A percentile compares a stretch with the other conserved stretches of the same genome.
These are phyloP conservation scores for Aegithalos caudatus DNA, from an alignment of 2,113 vertebrate species.

Conservation along the genomic window DNA sequence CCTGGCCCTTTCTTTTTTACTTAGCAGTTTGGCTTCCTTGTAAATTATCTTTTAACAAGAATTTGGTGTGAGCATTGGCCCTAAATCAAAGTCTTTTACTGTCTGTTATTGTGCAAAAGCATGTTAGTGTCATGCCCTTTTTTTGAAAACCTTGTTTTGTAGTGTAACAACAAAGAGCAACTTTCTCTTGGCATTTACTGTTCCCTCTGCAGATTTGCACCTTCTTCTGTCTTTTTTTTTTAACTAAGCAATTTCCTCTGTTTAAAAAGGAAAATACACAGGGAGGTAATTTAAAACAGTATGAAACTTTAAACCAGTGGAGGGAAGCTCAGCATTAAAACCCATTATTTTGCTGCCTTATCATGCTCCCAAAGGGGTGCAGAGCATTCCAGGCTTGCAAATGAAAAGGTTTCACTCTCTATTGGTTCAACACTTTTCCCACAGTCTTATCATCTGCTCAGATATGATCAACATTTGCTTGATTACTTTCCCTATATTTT, in stretches of 20 bases:
- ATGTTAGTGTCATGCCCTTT: neutral
- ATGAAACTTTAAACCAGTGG: neutral
- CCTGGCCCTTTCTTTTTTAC: neutral
- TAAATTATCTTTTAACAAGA: neutral
- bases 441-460: neutral
- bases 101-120: neutral
- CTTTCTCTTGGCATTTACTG: neutral
- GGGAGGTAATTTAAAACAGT: neutral
- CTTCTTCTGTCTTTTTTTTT: neutral
- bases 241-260: neutral
- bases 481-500: neutral
- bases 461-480: neutral
- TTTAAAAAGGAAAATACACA: neutral
- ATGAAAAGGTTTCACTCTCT: neutral
- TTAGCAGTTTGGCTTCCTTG: neutral
- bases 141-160: neutral
- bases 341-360: neutral
- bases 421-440: neutral
- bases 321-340: neutral
- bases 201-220: neutral
- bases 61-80: neutral
- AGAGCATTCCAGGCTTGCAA: neutral
- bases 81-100: neutral
- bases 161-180: neutral
- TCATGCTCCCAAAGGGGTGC: neutral